Base-by-base conservation (phyloP, 2,888 invertebrate genomes). In the Sesamia inferens region DNA sequence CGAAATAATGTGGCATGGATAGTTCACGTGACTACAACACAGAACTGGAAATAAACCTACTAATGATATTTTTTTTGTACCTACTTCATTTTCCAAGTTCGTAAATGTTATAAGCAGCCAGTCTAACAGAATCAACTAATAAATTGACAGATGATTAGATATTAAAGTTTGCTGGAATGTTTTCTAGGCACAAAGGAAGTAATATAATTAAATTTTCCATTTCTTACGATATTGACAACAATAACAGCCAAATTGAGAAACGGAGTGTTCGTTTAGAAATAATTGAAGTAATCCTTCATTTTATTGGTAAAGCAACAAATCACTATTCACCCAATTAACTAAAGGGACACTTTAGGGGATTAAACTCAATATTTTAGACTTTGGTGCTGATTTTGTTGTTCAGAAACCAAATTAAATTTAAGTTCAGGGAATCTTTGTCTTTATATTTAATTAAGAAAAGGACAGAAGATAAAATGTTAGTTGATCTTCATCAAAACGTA, bases 401-500 rank as follows among this genome's bases (percentile, higher is more conserved):
- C n/a, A n/a, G n/a, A n/a, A n/a, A n/a, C n/a, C n/a, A n/a, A n/a
- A n/a, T n/a, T n/a, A n/a, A n/a, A n/a, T n/a, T n/a, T n/a, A n/a
- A n/a, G n/a, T n/a, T n/a, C n/a, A n/a, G n/a, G n/a, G n/a, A n/a
- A n/a, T n/a, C n/a, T n/a, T n/a, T n/a, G n/a, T n/a, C n/a, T n/a
- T n/a, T n/a, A n/a, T n/a, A n/a, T n/a, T n/a, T n/a, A n/a, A n/a
- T n/a, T n/a, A n/a, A n/a, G n/a, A n/a, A n/a, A n/a, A n/a, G n/a
- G n/a, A n/a, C n/a, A n/a, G n/a, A n/a, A n/a, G n/a, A n/a, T n/a
- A n/a, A n/a, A n/a, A n/a, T n/a, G n/a, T n/a, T n/a, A n/a, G n/a
- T n/a, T n/a, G n/a, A 16, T 68, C 47, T 47, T 47, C 5, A 76
- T 10, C n/a, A 55, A n/a, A 68, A 55, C 77, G n/a, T 57, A 22